Evolutionary conservation across 2,888 invertebrate genomes (phyloP).

Genomic region (Pogonocherus hispidulus): DNA sequence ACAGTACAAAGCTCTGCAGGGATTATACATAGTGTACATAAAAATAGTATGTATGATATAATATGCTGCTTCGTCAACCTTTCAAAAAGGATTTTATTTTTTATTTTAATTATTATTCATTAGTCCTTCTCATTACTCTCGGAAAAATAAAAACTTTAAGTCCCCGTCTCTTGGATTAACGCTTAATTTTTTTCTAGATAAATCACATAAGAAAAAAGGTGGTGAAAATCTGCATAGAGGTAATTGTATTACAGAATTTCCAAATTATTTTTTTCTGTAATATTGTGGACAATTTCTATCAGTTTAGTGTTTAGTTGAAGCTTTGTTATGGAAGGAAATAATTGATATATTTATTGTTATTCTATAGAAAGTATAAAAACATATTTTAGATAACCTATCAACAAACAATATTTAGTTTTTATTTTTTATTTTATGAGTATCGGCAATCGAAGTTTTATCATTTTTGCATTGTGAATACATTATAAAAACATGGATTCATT

Average conservation of each 20-base stretch:
- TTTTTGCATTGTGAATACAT: neutral
- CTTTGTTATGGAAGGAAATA: slow-evolving; percentile 11
- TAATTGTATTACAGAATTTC: slow-evolving; percentile 24
- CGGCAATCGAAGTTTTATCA: neutral
- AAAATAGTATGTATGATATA: no score
- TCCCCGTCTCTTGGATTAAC: neutral
- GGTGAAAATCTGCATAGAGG: slow-evolving; percentile 33
- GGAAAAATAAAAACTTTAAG: no score
- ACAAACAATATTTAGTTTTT: neutral
- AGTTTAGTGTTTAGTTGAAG: neutral
- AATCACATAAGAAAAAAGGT: slow-evolving; percentile 39
- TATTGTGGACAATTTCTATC: neutral
- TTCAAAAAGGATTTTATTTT: no score
- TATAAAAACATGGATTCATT: no score
- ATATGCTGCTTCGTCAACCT: no score
- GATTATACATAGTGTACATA: no score
- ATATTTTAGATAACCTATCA: neutral
- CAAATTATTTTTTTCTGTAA: slow-evolving; percentile 18
- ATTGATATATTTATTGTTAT: slow-evolving; percentile 8
- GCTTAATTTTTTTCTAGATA: slow-evolving; percentile 33
- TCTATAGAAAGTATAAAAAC: neutral
- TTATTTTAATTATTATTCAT: no score
- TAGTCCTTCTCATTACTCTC: no score
- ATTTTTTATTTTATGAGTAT: neutral
- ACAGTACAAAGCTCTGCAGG: no score